Percentiles rank a stretch among this genome's conserved stretches.
phyloP scores from a whole-genome alignment of 1,140 invertebrate genomes.

The Platyura marginata region DNA sequence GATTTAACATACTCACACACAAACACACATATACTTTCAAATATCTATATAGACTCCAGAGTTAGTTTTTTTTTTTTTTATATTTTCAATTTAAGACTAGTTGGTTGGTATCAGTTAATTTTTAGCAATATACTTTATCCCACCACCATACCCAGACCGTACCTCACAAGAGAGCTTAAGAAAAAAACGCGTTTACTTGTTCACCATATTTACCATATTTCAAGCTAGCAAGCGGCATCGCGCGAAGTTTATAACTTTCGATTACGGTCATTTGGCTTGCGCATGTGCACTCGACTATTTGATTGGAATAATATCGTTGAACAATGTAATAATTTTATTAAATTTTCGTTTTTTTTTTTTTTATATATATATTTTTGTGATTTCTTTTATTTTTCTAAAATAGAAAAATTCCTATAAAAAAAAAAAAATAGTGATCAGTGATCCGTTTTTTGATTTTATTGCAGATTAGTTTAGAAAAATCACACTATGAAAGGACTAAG shows the following conservation, averaged over 20 bases:
- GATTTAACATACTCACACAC: too few relatives aligned
- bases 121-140: too few relatives aligned
- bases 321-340: neutral
- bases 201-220: neutral
- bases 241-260: slow-evolving; percentile 1
- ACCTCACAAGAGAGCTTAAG: too few relatives aligned
- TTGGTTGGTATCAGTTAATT: too few relatives aligned
- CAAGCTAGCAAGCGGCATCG: neutral
- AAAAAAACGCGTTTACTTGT: neutral
- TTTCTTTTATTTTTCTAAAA: too few relatives aligned
- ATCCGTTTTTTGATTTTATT: neutral
- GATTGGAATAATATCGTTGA: neutral
- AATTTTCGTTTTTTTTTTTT: neutral
- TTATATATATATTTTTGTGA: too few relatives aligned
- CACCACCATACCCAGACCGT: too few relatives aligned
- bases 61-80: too few relatives aligned
- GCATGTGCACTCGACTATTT: slow-evolving; percentile 2
- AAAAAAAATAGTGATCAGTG: neutral
- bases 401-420: too few relatives aligned
- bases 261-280: slow-evolving; percentile 2
- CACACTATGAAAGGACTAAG: slow-evolving; percentile 1
- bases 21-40: too few relatives aligned
- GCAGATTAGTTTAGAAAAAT: neutral
- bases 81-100: too few relatives aligned
- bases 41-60: too few relatives aligned